These are phyloP conservation scores for Coptodon bakossiorum DNA, from an alignment of 2,113 vertebrate species.

Conservation along the genomic window DNA sequence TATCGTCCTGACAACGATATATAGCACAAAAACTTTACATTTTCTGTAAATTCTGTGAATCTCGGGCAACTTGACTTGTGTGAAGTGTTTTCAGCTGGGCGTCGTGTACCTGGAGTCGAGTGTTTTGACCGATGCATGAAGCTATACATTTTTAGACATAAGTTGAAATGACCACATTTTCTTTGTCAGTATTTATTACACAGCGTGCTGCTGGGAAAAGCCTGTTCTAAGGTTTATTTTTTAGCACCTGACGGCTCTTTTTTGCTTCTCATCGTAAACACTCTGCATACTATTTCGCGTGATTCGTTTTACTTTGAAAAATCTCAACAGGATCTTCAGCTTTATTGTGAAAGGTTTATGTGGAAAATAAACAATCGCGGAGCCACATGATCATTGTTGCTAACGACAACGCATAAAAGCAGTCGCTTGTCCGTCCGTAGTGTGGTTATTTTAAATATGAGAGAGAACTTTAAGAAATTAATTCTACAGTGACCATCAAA, in stretches of 20 bases:
- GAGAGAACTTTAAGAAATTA: not conserved
- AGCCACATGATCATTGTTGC: not conserved
- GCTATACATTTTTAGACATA: not conserved
- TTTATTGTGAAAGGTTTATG: not conserved
- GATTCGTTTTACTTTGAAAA: not conserved
- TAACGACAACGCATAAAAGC: not conserved
- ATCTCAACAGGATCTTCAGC: not conserved
- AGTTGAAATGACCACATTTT: not conserved
- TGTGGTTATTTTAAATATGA: not conserved
- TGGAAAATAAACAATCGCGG: not conserved
- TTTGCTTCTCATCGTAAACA: not conserved
- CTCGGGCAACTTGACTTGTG: too few relatives aligned
- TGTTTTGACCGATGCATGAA: not conserved
- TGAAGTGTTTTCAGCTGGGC: not conserved
- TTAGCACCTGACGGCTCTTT: not conserved
- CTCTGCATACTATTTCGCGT: not conserved
- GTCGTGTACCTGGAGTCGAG: not conserved
- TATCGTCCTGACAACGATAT: too few relatives aligned
- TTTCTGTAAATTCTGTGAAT: too few relatives aligned
- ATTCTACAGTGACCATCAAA: not conserved
- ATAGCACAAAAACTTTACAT: too few relatives aligned
- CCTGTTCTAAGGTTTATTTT: not conserved
- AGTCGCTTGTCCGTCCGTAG: fast-evolving
- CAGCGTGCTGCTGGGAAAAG: not conserved
- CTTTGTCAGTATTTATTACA: not conserved